phyloP scores from a whole-genome alignment of 2,113 vertebrate species.

The Alouatta palliata region DNA sequence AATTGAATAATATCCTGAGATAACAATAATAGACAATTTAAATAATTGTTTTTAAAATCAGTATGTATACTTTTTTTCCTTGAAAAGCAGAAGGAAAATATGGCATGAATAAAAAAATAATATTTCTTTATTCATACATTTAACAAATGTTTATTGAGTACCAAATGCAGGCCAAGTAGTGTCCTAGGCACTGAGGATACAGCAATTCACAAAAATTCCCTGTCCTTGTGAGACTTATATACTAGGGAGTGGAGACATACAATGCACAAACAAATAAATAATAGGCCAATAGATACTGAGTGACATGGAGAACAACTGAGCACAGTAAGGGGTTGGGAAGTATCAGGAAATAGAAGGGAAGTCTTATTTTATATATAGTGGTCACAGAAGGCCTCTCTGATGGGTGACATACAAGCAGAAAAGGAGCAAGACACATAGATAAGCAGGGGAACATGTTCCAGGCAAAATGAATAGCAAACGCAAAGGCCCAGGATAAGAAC shows the following conservation, averaged over 20 bases:
- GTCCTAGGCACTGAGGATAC: neutral
- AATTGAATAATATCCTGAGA: constrained; percentile 6
- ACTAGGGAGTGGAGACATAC: neutral
- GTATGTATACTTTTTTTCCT: neutral
- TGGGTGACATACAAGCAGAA: neutral
- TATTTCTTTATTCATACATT: neutral
- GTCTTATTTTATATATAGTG: neutral
- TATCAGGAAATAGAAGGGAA: neutral
- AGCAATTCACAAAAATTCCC: neutral
- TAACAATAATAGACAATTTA: constrained; percentile 15
- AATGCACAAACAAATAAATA: constrained; percentile 30
- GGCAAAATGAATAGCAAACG: neutral
- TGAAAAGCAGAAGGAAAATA: constrained; percentile 16
- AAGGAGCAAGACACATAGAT: neutral
- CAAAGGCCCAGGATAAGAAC: neutral
- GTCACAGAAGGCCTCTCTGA: neutral
- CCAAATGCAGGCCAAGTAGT: neutral
- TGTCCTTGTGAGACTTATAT: neutral
- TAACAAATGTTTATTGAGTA: constrained; percentile 2
- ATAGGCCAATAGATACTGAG: neutral
- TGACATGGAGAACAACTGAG: neutral
- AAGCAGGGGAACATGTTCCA: neutral
- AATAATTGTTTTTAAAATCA: constrained; percentile 41
- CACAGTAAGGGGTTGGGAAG: neutral
- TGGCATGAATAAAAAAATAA: constrained; percentile 8